A percentile compares a stretch with the other conserved stretches of the same genome.
phyloP scores from a whole-genome alignment of 1,140 invertebrate species.

The Aphelenchoides avenae region DNA sequence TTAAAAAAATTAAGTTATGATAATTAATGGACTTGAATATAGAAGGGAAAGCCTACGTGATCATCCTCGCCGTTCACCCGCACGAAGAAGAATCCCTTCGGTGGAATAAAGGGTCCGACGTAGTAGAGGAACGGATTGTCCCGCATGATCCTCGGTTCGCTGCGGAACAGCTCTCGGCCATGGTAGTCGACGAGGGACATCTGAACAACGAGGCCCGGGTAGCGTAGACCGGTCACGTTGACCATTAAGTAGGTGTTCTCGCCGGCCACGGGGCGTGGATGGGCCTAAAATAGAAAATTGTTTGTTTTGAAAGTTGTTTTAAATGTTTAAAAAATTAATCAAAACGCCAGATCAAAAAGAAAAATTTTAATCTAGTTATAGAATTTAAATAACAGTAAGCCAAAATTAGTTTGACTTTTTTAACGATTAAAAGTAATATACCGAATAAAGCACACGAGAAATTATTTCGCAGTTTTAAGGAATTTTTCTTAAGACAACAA shows the following conservation, averaged over 20 bases:
- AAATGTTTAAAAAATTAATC: too few relatives aligned
- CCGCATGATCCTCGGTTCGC: constrained; percentile 51
- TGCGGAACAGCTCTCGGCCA: constrained; percentile 61
- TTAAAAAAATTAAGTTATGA: too few relatives aligned
- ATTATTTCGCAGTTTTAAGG: too few relatives aligned
- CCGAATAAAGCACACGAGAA: too few relatives aligned
- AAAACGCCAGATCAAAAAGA: too few relatives aligned
- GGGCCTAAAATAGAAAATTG: constrained; percentile 32
- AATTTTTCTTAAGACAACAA: background rate
- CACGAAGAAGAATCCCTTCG: constrained; percentile 64
- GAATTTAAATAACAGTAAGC: too few relatives aligned
- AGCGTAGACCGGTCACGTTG: constrained; percentile 61
- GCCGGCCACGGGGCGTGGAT: constrained; percentile 53
- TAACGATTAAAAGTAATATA: too few relatives aligned
- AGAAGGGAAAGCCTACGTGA: too few relatives aligned
- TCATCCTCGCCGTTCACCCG: constrained; percentile 60
- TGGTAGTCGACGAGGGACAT: constrained; percentile 64
- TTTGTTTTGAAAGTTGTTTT: too few relatives aligned
- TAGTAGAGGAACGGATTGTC: constrained; percentile 61
- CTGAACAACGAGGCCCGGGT: constrained; percentile 59
- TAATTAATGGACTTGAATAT: too few relatives aligned
- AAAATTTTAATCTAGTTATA: too few relatives aligned
- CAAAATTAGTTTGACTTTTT: too few relatives aligned
- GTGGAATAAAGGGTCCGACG: constrained; percentile 61
- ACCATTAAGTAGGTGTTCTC: constrained; percentile 63